Conservation (phyloP, 2,888 invertebrate species). For the Trichopoda pennipes region DNA sequence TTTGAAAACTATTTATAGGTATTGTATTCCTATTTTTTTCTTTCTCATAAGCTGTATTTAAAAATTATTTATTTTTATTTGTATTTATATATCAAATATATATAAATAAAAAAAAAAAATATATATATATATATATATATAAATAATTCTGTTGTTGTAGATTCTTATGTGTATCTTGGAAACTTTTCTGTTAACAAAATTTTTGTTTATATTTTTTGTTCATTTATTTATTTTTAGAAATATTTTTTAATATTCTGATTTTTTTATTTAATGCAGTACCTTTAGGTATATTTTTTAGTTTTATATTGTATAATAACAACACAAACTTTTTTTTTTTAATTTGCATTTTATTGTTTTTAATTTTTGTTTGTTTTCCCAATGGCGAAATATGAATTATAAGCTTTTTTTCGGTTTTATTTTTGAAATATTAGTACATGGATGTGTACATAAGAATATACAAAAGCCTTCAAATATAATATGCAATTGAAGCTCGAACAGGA, state of each 20-base stretch:
- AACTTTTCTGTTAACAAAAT: too few species aligned
- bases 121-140: too few species aligned
- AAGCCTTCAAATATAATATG: too few species aligned
- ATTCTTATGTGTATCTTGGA: too few species aligned
- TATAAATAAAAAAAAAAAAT: too few species aligned
- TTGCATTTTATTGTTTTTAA: conserved; percentile 61
- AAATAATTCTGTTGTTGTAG: background rate
- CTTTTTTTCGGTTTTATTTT: background rate
- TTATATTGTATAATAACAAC: conserved; percentile 34
- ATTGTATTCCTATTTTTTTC: too few species aligned
- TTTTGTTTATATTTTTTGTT: background rate
- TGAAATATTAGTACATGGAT: background rate
- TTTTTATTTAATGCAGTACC: conserved; percentile 26
- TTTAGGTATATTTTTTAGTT: conserved; percentile 26
- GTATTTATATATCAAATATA: too few species aligned
- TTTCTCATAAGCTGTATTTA: too few species aligned
- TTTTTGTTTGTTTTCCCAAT: conserved; percentile 49
- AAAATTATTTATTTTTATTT: too few species aligned
- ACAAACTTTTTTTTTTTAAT: conserved; percentile 59
- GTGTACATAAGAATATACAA: too few species aligned
- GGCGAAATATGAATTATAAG: conserved; percentile 41
- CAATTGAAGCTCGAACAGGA: too few species aligned
- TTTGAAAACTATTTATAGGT: too few species aligned
- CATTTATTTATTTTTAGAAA: conserved; percentile 5
- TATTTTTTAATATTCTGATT: conserved; percentile 30